These are phyloP conservation scores for Macrostomum lignano DNA, from an alignment of 1,140 invertebrate species.

Conservation along the genomic window DNA sequence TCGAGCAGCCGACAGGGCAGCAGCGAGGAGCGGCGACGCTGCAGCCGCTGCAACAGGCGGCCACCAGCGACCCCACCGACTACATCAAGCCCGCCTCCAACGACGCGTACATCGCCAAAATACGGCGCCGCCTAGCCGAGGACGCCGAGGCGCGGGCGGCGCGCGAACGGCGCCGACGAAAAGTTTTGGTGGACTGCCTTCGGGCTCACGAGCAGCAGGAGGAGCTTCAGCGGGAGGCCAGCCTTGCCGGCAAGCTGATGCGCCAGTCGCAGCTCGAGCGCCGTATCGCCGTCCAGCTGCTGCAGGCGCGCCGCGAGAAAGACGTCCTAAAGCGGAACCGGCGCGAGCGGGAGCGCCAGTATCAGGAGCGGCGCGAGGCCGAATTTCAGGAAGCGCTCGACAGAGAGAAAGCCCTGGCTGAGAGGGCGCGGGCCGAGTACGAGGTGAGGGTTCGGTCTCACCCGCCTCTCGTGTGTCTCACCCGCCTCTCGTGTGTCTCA, in stretches of 20 bases:
- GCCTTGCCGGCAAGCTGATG: slow-evolving; percentile 23
- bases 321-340: slow-evolving; percentile 23
- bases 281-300: slow-evolving; percentile 24
- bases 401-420: slow-evolving; percentile 20
- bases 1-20: too few relatives aligned
- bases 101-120: slow-evolving; percentile 24
- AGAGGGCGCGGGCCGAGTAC: not conserved
- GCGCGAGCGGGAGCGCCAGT: slow-evolving; percentile 18
- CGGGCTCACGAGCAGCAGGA: slow-evolving; percentile 21
- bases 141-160: slow-evolving; percentile 20
- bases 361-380: slow-evolving; percentile 17
- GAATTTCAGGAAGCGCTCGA: slow-evolving; percentile 26
- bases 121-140: slow-evolving; percentile 20
- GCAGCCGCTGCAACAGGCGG: too few relatives aligned
- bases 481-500: too few relatives aligned
- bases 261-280: slow-evolving; percentile 26
- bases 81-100: slow-evolving; percentile 16
- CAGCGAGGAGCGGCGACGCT: too few relatives aligned
- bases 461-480: too few relatives aligned
- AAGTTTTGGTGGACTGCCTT: slow-evolving; percentile 26
- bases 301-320: slow-evolving; percentile 26
- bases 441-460: too few relatives aligned
- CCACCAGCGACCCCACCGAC: slow-evolving; percentile 7
- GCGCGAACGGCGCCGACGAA: slow-evolving; percentile 23
- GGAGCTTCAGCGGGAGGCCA: slow-evolving; percentile 21